A percentile compares a stretch with the other conserved stretches of the same genome.
These are phyloP conservation scores for Arothron firmamentum DNA, from an alignment of 2,113 vertebrate genomes.

Conservation along the genomic window DNA sequence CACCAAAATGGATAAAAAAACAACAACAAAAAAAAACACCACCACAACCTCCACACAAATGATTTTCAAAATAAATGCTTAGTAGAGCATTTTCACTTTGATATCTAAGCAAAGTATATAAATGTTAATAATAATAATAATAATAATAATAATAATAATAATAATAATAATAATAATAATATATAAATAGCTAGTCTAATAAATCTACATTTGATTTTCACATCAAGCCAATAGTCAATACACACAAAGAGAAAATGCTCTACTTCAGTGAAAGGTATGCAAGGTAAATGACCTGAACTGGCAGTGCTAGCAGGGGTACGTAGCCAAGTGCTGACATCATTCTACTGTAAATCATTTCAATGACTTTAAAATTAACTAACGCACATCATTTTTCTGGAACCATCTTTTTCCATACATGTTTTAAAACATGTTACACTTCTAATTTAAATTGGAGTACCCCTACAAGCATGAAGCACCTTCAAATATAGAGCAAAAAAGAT, in stretches of 20 bases:
- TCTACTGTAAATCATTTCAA: too few species aligned
- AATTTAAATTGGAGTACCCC: conserved; percentile 11
- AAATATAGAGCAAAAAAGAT: conserved; percentile 2
- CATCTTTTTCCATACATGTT: too few species aligned
- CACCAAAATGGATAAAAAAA: conserved; percentile 32
- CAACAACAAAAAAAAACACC: conserved; percentile 3
- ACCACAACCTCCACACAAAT: conserved; percentile 39
- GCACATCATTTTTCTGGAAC: too few species aligned
- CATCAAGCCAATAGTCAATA: not conserved
- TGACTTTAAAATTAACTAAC: not conserved
- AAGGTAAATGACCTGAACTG: too few species aligned
- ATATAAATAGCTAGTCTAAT: too few species aligned
- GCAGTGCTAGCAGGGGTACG: conserved; percentile 28
- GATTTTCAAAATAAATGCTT: conserved; percentile 2
- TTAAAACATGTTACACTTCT: not conserved
- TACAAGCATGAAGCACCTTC: conserved; percentile 16
- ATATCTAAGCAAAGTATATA: too few species aligned
- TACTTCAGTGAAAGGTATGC: conserved; percentile 8
- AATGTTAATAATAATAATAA: too few species aligned
- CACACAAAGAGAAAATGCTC: conserved; percentile 53
- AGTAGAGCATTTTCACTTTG: conserved; percentile 53
- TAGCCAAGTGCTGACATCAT: not conserved
- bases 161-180: too few species aligned
- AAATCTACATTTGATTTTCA: too few species aligned
- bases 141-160: too few species aligned